A percentile compares a stretch with the other conserved stretches of the same genome.
These are phyloP conservation scores for Spinus olivaceus DNA, from an alignment of 2,797 vertebrate genomes.

Conservation along the genomic window DNA sequence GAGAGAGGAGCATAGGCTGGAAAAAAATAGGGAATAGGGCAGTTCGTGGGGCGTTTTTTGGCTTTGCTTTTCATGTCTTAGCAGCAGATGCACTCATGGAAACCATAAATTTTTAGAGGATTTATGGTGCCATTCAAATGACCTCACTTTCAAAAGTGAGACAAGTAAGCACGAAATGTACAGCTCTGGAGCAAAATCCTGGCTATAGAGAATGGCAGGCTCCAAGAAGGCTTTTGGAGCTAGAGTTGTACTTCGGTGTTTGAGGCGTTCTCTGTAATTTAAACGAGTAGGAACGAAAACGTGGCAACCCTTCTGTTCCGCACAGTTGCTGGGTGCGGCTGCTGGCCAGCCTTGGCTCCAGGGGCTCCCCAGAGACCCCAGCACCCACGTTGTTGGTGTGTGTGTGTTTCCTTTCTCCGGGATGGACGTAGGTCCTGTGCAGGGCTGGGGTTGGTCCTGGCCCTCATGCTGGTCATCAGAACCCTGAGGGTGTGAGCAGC, in stretches of 20 bases:
- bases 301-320: background rate
- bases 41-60: rapidly evolving
- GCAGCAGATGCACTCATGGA: rapidly evolving
- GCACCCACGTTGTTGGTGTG: rapidly evolving
- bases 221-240: background rate
- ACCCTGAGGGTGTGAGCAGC: background rate
- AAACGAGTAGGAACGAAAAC: rapidly evolving
- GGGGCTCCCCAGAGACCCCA: rapidly evolving
- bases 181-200: background rate
- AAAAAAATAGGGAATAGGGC: background rate
- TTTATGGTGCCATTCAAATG: background rate
- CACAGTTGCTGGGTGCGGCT: background rate
- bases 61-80: background rate
- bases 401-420: background rate
- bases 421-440: rapidly evolving
- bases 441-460: background rate
- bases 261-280: background rate
- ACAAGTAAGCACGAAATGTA: rapidly evolving
- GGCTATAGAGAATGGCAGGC: background rate
- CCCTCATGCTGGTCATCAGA: rapidly evolving
- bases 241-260: rapidly evolving
- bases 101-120: background rate
- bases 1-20: rapidly evolving
- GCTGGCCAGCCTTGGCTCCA: background rate
- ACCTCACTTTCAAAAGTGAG: rapidly evolving